Percentiles rank a stretch among this genome's conserved stretches.
These are phyloP conservation scores for Deroplatys truncata DNA, from an alignment of 2,888 invertebrate genomes.

Conservation along the genomic window DNA sequence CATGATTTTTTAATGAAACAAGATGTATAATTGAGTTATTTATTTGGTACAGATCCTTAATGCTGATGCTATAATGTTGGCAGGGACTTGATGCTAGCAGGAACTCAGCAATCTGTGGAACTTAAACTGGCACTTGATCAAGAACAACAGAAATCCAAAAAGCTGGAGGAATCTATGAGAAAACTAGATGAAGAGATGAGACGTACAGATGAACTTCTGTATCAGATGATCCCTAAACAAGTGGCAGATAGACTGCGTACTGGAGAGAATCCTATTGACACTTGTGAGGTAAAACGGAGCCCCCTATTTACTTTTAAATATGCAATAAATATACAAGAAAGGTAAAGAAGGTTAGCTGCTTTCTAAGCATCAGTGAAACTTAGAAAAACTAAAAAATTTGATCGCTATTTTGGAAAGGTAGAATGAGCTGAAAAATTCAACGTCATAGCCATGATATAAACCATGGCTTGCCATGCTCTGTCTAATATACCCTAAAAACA, in stretches of 20 bases:
- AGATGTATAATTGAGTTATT: background rate
- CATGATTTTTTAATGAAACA: no score
- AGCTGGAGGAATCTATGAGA: conserved; percentile 92
- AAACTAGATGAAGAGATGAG: conserved; percentile 95
- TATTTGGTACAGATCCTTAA: background rate
- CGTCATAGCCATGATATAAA: no score
- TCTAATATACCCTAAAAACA: no score
- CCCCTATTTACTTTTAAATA: background rate
- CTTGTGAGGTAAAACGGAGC: conserved; percentile 75
- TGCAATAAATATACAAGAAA: no score
- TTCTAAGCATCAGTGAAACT: no score
- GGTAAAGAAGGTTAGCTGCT: no score
- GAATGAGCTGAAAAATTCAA: no score
- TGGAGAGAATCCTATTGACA: conserved; percentile 94
- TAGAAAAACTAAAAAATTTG: no score
- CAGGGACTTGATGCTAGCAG: conserved; percentile 91
- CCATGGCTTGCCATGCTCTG: no score
- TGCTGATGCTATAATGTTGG: conserved; percentile 27
- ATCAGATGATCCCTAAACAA: conserved; percentile 98
- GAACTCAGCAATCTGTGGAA: conserved; percentile 96
- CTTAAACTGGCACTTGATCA: conserved; percentile 91
- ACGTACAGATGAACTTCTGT: conserved; percentile 88
- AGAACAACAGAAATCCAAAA: conserved; percentile 94
- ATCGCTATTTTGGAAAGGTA: no score
- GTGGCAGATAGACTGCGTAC: conserved; percentile 89